phyloP scores from a whole-genome alignment of 1,140 invertebrate genomes.

The Gyrodactylus bullatarudis region DNA sequence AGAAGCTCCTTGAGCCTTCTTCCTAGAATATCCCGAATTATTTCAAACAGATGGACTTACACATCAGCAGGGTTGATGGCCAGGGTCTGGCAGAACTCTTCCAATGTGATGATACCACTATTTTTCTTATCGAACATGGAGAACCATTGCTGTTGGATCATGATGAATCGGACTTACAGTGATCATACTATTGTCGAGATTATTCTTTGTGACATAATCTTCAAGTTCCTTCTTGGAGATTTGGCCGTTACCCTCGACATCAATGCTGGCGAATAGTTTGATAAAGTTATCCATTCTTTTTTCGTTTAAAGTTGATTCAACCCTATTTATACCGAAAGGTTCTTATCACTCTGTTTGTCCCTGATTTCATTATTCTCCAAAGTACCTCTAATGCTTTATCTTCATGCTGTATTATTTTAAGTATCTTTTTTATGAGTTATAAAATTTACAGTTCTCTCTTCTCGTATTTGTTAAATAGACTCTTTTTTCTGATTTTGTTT shows the following conservation, averaged over 20 bases:
- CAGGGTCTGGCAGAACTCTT: constrained; percentile 5
- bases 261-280: not conserved
- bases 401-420: too few species aligned
- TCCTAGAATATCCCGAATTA: not conserved
- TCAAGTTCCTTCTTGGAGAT: not conserved
- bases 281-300: not conserved
- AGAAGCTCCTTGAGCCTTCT: not conserved
- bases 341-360: too few species aligned
- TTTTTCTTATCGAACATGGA: constrained; percentile 2
- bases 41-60: not conserved
- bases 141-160: constrained; percentile 4
- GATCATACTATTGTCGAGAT: not conserved
- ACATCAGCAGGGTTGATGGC: not conserved
- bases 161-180: not conserved
- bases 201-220: not conserved
- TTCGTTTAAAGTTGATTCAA: too few species aligned
- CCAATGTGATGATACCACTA: constrained; percentile 4
- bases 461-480: too few species aligned
- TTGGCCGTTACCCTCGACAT: not conserved
- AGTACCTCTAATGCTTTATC: too few species aligned
- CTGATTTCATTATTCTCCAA: too few species aligned
- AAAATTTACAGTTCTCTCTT: too few species aligned
- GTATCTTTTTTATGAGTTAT: too few species aligned
- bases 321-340: too few species aligned
- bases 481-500: too few species aligned